These are phyloP conservation scores for Hyphantria cunea DNA, from an alignment of 1,140 invertebrate genomes.

Conservation along the genomic window DNA sequence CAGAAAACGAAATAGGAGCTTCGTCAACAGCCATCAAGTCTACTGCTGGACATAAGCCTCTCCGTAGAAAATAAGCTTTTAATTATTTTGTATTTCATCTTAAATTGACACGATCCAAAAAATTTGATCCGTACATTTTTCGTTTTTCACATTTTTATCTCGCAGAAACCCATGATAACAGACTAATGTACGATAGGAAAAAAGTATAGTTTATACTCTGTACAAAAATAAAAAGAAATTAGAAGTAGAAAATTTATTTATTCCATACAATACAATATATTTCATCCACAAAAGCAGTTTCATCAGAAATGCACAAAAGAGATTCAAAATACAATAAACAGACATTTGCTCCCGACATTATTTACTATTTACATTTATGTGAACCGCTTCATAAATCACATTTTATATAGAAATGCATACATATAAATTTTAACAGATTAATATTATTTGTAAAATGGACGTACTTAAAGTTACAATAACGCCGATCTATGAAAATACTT, in stretches of 20 bases:
- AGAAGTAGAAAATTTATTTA: constrained; percentile 68
- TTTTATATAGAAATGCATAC: constrained; percentile 66
- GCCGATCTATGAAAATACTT: constrained; percentile 70
- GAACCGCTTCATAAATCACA: constrained; percentile 57
- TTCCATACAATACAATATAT: constrained; percentile 61
- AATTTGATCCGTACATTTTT: too few relatives aligned
- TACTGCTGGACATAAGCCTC: too few relatives aligned
- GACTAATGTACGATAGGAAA: too few relatives aligned
- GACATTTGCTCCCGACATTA: constrained; percentile 61
- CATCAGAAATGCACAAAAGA: constrained; percentile 71
- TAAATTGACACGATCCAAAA: too few relatives aligned
- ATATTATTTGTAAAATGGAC: constrained; percentile 67
- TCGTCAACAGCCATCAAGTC: too few relatives aligned
- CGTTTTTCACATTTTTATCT: too few relatives aligned
- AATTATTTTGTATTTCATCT: too few relatives aligned
- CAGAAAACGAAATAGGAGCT: too few relatives aligned
- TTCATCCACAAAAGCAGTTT: constrained; percentile 73
- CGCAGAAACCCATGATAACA: too few relatives aligned
- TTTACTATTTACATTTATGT: constrained; percentile 60
- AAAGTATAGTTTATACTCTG: too few relatives aligned
- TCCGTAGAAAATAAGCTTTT: too few relatives aligned
- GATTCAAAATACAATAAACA: constrained; percentile 70
- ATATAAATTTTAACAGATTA: constrained; percentile 57
- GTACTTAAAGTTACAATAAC: constrained; percentile 49
- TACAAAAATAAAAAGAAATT: constrained; percentile 10